Base-by-base conservation (phyloP, 2,888 invertebrate genomes). In the Drosophila monieri region DNA sequence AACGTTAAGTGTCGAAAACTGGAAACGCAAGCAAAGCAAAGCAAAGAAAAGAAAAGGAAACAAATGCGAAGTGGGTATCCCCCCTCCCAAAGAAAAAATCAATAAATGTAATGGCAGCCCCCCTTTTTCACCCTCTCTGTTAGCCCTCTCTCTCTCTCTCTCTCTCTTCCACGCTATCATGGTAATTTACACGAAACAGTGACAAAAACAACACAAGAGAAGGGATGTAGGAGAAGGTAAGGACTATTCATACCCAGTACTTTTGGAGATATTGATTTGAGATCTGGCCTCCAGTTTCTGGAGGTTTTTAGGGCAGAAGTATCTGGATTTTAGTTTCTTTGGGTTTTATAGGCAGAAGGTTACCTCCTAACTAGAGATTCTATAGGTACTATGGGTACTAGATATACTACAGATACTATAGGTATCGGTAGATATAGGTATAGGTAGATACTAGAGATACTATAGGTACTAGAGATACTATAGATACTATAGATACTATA, bases 1-100 rank as follows among this genome's bases (percentile, higher is more conserved):
- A 84, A 80, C 77, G 81, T 78, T 84, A 80, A 84, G 85, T 85
- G 80, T 80, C 85, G 74, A 85, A 80, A 73, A 74, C 70, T 74
- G 53, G 44, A 54, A 59, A 68, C 67, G 68, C 68, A 69, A 69
- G 68, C 69, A 66, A 43, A 67, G 67, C 41, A 65, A 41, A 37
- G 55, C 66, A 58, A 53, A 58, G 35, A 41, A 71, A 67, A 44
- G 48, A 62, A 52, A 62, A 70, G 77, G 73, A 70, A 73, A 76
- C 78, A 76, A 76, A 73, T 43, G 9, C 9, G 12, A n/a, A 37
- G 43, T n/a, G 49, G 18, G 23, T 43, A 9, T 6, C 35, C 46
- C 23, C 59, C 60, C 23, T 56, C 60, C 1, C 21, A 53, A 55
- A 46, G 37, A 51, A 23, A 78, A 76, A 80, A 80, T 80, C 80